phyloP scores from a whole-genome alignment of 2,113 vertebrate species.

The Corydoras sp. region DNA sequence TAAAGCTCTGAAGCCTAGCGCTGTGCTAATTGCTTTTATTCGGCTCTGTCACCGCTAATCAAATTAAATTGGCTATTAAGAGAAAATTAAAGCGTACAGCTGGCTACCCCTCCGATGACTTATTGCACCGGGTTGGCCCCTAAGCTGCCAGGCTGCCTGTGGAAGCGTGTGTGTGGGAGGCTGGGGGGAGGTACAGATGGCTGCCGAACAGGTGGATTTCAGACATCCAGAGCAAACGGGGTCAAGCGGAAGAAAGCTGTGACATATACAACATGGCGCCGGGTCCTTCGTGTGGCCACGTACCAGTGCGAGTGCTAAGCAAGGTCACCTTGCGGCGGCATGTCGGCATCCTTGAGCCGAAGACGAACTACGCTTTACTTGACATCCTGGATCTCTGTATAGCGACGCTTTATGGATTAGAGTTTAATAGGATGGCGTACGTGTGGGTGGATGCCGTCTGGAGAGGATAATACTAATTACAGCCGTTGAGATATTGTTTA shows the following conservation, averaged over 20 bases:
- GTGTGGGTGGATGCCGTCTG: background rate
- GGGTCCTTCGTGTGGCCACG: background rate
- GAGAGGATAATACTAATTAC: conserved; percentile 6
- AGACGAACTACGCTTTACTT: background rate
- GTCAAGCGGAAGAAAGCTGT: conserved; percentile 30
- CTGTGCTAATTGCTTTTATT: conserved; percentile 35
- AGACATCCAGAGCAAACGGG: conserved; percentile 26
- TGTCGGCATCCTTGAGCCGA: conserved; percentile 6
- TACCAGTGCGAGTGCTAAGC: background rate
- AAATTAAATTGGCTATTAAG: conserved; percentile 40
- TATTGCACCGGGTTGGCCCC: conserved; percentile 30
- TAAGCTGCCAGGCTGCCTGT: conserved; percentile 26
- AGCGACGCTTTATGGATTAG: background rate
- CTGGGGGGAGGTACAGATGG: conserved; percentile 22
- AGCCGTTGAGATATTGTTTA: background rate
- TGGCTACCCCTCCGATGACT: conserved; percentile 33
- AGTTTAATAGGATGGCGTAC: background rate
- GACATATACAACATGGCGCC: background rate
- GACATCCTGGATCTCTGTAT: background rate
- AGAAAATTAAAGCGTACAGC: conserved; percentile 36
- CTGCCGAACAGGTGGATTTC: conserved; percentile 27
- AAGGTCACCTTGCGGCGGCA: background rate
- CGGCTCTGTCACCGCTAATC: conserved; percentile 36
- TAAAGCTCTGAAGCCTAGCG: conserved; percentile 35
- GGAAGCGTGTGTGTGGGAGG: conserved; percentile 6